A percentile compares a stretch with the other conserved stretches of the same genome.
Evolutionary conservation across 2,797 vertebrate species (phyloP).

Genomic region (Capromys pilorides): DNA sequence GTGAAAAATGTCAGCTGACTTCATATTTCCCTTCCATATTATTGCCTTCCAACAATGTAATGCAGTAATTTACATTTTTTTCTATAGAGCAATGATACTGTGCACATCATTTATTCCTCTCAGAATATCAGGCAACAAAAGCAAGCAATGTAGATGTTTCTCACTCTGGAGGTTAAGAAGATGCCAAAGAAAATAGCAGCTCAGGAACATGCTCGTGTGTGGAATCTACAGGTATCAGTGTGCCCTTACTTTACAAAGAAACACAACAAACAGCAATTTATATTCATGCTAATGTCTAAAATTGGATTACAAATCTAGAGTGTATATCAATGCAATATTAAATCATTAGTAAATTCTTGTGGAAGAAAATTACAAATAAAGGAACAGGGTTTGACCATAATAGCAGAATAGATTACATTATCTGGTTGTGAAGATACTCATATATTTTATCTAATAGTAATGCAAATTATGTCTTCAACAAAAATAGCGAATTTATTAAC

Average conservation of each 20-base stretch:
- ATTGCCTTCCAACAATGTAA: not conserved
- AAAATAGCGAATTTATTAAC: constrained; percentile 67
- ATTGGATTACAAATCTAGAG: not conserved
- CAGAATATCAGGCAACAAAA: not conserved
- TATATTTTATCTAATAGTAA: constrained; percentile 52
- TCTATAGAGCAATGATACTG: not conserved
- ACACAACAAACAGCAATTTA: not conserved
- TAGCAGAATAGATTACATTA: not conserved
- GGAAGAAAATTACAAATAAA: not conserved
- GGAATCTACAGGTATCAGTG: accelerated
- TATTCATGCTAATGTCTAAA: not conserved
- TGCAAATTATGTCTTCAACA: constrained; percentile 65
- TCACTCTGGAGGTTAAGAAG: not conserved
- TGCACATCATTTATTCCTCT: not conserved
- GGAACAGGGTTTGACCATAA: not conserved
- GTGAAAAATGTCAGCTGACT: not conserved
- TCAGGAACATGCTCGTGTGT: accelerated
- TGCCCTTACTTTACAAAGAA: not conserved
- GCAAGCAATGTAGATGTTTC: not conserved
- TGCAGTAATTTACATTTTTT: constrained; percentile 39
- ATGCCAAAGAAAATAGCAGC: not conserved
- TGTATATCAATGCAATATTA: constrained; percentile 54
- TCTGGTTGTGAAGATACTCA: not conserved
- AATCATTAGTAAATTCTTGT: constrained; percentile 38
- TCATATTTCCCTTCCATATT: not conserved